Evolutionary conservation across 2,888 invertebrate genomes (phyloP).

Genomic region (Elmis aenea): DNA sequence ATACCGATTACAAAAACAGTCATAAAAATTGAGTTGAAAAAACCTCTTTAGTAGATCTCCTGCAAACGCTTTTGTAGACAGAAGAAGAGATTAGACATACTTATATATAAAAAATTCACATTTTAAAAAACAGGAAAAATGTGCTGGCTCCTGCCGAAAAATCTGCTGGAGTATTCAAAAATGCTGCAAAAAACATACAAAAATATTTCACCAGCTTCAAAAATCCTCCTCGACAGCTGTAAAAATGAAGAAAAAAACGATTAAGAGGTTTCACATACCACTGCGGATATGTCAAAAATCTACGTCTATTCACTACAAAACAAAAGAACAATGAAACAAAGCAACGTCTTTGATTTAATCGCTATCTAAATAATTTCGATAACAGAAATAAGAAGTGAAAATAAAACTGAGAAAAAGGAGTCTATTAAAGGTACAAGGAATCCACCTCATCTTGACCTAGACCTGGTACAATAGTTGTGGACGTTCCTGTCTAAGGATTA

Average conservation of each 20-base stretch:
- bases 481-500: too few species aligned
- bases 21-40: conserved; percentile 36
- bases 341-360: too few species aligned
- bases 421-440: too few species aligned
- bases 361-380: too few species aligned
- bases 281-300: conserved; percentile 47
- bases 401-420: too few species aligned
- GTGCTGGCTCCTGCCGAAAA: conserved; percentile 24
- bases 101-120: conserved; percentile 25
- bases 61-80: conserved; percentile 51
- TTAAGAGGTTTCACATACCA: conserved; percentile 45
- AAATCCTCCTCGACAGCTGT: conserved; percentile 45
- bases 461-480: too few species aligned
- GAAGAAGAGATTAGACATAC: conserved; percentile 38
- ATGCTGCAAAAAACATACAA: conserved; percentile 39
- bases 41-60: conserved; percentile 45
- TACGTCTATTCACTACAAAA: conserved; percentile 27
- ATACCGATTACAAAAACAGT: conserved; percentile 32
- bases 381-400: too few species aligned
- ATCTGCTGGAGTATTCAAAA: conserved; percentile 32
- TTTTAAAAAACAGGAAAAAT: conserved; percentile 23
- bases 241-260: conserved; percentile 45
- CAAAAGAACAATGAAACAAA: conserved; percentile 11
- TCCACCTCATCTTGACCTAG: too few species aligned
- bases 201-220: conserved; percentile 39